phyloP scores from a whole-genome alignment of 2,797 vertebrate genomes.

The Kryptolebias ocellatus region DNA sequence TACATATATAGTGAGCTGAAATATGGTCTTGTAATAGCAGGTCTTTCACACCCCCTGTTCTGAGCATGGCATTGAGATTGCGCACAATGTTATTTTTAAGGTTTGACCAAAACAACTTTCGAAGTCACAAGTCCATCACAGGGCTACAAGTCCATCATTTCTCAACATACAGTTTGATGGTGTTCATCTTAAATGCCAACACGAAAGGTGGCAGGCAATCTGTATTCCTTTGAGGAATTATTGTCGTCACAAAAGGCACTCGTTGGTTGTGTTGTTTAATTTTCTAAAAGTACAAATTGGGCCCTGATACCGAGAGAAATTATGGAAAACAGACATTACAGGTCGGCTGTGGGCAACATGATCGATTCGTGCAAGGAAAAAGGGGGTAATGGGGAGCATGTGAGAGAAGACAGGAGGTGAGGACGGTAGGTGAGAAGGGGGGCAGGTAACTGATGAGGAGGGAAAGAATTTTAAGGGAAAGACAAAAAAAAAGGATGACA shows the following conservation, averaged over 20 bases:
- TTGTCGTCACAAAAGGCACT: slow-evolving; percentile 61
- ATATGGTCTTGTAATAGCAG: too few species aligned
- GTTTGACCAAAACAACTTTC: too few species aligned
- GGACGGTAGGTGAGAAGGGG: slow-evolving; percentile 31
- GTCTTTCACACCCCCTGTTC: too few species aligned
- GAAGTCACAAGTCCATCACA: too few species aligned
- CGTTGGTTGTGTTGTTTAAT: slow-evolving; percentile 43
- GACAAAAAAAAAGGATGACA: slow-evolving; percentile 37
- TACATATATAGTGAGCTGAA: too few species aligned
- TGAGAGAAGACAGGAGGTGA: slow-evolving; percentile 23
- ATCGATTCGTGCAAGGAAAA: slow-evolving; percentile 20
- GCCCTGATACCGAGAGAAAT: slow-evolving; percentile 18
- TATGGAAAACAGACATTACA: slow-evolving; percentile 16
- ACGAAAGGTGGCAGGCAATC: too few species aligned
- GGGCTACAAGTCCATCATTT: too few species aligned
- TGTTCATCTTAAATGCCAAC: too few species aligned
- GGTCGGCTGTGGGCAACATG: slow-evolving; percentile 26
- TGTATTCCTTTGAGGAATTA: background rate
- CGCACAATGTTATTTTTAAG: too few species aligned
- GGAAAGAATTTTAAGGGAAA: slow-evolving; percentile 37
- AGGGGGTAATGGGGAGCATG: slow-evolving; percentile 37
- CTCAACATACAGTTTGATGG: too few species aligned
- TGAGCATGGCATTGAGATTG: too few species aligned
- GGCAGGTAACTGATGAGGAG: slow-evolving; percentile 47
- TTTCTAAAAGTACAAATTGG: slow-evolving; percentile 45